phyloP scores from a whole-genome alignment of 2,797 vertebrate genomes.

The Rhinichthys osculus region DNA sequence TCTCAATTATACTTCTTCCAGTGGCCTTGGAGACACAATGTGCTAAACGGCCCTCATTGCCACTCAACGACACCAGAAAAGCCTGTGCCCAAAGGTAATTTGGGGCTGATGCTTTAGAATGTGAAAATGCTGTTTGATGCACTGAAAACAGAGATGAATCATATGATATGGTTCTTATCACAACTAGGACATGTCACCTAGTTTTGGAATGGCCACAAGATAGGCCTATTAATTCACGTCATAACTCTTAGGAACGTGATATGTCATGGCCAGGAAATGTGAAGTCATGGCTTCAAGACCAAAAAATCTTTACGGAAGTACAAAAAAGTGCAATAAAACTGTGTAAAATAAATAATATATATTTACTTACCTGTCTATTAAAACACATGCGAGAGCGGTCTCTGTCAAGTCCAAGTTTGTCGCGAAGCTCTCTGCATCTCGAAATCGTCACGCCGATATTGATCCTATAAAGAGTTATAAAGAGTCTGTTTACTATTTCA shows the following conservation, averaged over 20 bases:
- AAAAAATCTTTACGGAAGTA: too few species aligned
- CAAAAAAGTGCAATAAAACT: too few species aligned
- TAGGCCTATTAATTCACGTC: neutral
- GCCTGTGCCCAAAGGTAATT: slow-evolving; percentile 66
- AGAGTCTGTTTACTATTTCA: too few species aligned
- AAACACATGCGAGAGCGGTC: too few species aligned
- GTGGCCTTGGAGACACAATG: slow-evolving; percentile 71
- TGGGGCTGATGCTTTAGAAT: slow-evolving; percentile 59
- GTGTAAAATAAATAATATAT: too few species aligned
- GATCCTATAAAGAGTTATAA: too few species aligned
- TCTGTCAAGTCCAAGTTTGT: too few species aligned
- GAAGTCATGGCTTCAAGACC: neutral
- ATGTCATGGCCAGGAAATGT: neutral
- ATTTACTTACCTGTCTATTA: too few species aligned
- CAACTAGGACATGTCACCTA: neutral
- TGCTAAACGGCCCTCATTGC: slow-evolving; percentile 72
- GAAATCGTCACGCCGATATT: too few species aligned
- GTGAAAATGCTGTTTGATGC: slow-evolving; percentile 8
- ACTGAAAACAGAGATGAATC: slow-evolving; percentile 16
- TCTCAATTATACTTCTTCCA: slow-evolving; percentile 82
- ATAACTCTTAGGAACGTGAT: neutral
- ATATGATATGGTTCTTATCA: neutral
- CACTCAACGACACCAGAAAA: slow-evolving; percentile 73
- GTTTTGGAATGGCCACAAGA: neutral
- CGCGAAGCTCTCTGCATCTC: too few species aligned